phyloP scores from a whole-genome alignment of 2,888 invertebrate species.

The Panopea generosa region DNA sequence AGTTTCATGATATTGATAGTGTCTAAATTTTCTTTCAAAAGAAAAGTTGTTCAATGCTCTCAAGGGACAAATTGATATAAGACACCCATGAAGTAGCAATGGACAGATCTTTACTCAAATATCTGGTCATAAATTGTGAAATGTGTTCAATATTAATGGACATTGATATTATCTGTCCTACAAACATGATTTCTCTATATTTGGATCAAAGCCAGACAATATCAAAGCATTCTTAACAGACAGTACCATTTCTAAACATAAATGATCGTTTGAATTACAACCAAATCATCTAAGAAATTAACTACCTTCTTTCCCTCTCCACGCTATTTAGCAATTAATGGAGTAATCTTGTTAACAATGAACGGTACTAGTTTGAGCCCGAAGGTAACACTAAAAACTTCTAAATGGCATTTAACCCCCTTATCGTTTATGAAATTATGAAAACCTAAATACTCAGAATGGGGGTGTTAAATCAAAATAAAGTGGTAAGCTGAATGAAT shows the following conservation, averaged over 20 bases:
- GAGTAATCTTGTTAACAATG: too few species aligned
- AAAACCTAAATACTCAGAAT: slow-evolving; percentile 20
- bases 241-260: not conserved
- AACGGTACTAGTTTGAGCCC: too few species aligned
- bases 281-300: not conserved
- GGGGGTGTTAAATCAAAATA: slow-evolving; percentile 19
- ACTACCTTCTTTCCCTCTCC: slow-evolving; percentile 1
- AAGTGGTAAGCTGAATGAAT: slow-evolving; percentile 37
- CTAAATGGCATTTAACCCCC: not conserved
- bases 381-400: not conserved
- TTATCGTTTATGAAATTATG: slow-evolving; percentile 10
- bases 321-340: not conserved
- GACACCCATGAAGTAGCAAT: slow-evolving; percentile 13
- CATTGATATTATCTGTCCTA: slow-evolving; percentile 17
- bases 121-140: slow-evolving; percentile 45
- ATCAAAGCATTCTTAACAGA: slow-evolving; percentile 17
- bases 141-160: slow-evolving; percentile 36
- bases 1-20: too few species aligned
- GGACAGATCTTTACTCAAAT: slow-evolving; percentile 29
- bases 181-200: slow-evolving; percentile 39
- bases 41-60: slow-evolving; percentile 30
- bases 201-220: slow-evolving; percentile 41
- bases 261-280: not conserved
- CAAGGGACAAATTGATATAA: not conserved
- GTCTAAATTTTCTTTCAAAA: too few species aligned